These are phyloP conservation scores for Hormaphis cornu DNA, from an alignment of 1,140 invertebrate species.

Conservation along the genomic window DNA sequence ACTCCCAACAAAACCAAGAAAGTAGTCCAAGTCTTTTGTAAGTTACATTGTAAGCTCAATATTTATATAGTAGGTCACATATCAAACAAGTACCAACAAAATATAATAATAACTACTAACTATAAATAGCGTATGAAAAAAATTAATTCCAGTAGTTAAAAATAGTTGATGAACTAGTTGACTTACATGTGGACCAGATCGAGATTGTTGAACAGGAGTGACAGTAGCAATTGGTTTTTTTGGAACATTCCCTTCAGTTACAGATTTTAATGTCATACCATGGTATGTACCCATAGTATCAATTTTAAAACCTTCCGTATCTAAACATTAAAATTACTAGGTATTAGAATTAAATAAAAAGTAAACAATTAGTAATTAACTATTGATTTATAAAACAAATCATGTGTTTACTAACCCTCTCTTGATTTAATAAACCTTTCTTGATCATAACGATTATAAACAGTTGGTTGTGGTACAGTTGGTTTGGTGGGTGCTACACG, in stretches of 20 bases:
- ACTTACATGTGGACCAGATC: constrained; percentile 10
- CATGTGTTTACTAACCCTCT: constrained; percentile 50
- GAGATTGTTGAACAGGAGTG: constrained; percentile 37
- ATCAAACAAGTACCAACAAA: too few species aligned
- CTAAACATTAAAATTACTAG: constrained; percentile 43
- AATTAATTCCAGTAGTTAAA: too few species aligned
- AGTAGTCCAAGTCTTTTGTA: too few species aligned
- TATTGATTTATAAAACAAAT: constrained; percentile 19
- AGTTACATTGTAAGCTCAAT: too few species aligned
- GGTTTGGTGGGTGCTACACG: constrained; percentile 55
- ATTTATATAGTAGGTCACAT: too few species aligned
- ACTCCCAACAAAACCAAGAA: too few species aligned
- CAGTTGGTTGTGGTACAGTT: constrained; percentile 56
- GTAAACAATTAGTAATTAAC: constrained; percentile 3
- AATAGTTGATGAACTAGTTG: too few species aligned
- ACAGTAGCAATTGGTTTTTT: constrained; percentile 51
- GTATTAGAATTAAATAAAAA: background rate
- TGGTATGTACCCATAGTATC: constrained; percentile 96
- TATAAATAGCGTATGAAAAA: too few species aligned
- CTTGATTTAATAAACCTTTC: constrained; percentile 86
- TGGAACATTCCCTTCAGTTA: constrained; percentile 75
- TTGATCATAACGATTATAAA: constrained; percentile 97
- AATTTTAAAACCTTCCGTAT: constrained; percentile 96
- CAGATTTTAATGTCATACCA: constrained; percentile 93
- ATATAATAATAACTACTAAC: too few species aligned